phyloP scores from a whole-genome alignment of 2,113 vertebrate species.

The Pachyramphus minor region DNA sequence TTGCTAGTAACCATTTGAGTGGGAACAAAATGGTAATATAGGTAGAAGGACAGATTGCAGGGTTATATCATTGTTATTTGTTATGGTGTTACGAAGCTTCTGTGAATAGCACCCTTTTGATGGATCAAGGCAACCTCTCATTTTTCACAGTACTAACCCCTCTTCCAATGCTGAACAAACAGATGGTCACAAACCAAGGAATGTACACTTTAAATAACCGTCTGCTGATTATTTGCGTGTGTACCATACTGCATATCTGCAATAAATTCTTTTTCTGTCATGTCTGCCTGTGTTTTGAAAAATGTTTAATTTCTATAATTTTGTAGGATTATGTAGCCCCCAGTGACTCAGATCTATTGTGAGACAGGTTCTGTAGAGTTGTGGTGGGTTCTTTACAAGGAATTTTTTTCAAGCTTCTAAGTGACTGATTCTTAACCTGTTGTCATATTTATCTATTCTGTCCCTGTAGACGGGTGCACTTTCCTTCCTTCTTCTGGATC shows the following conservation, averaged over 20 bases:
- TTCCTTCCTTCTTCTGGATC: neutral
- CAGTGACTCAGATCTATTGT: neutral
- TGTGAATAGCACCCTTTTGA: neutral
- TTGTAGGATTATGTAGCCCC: neutral
- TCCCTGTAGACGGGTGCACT: neutral
- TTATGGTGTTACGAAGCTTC: neutral
- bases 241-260: neutral
- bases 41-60: neutral
- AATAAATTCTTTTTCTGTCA: neutral
- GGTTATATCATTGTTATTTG: neutral
- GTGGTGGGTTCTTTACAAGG: neutral
- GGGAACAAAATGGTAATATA: neutral
- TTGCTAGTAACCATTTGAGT: neutral
- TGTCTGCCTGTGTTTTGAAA: neutral
- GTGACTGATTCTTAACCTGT: neutral
- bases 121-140: neutral
- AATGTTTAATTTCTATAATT: neutral
- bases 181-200: constrained; percentile 14
- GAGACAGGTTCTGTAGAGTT: neutral
- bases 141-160: neutral
- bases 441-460: neutral
- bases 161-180: neutral
- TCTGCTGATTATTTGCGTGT: constrained; percentile 9
- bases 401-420: neutral
- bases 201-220: neutral